These are phyloP conservation scores for Heliangelus exortis DNA, from an alignment of 2,797 vertebrate genomes.

Conservation along the genomic window DNA sequence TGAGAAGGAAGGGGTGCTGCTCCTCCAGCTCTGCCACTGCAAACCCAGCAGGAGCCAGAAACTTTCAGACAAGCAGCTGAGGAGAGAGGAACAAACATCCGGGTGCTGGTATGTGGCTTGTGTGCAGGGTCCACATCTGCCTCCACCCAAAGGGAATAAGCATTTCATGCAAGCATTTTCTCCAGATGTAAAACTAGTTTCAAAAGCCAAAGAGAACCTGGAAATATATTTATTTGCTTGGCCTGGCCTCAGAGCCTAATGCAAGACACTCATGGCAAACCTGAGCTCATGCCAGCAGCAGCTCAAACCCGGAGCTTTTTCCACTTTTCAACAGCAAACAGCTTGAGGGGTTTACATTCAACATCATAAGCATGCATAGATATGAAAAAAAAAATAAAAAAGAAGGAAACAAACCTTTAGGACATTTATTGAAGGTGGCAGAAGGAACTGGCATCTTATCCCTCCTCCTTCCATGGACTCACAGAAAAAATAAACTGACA, in stretches of 20 bases:
- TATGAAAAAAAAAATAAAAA: neutral
- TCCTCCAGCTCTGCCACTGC: neutral
- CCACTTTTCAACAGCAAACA: neutral
- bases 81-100: neutral
- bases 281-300: neutral
- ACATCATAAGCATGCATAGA: neutral
- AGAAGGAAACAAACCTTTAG: neutral
- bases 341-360: neutral
- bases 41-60: accelerated
- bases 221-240: conserved; percentile 4
- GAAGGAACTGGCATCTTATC: neutral
- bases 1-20: neutral
- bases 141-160: conserved; percentile 34
- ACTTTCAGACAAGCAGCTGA: neutral
- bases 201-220: conserved; percentile 32
- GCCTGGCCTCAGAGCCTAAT: neutral
- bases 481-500: neutral
- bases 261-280: neutral
- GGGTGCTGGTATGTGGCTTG: neutral
- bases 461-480: neutral
- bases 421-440: neutral
- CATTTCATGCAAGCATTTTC: conserved; percentile 27
- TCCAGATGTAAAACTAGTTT: conserved; percentile 50
- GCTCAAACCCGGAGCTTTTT: neutral
- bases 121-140: conserved; percentile 23